Conservation (phyloP, 2,113 vertebrate genomes). For the Galemys pyrenaicus region DNA sequence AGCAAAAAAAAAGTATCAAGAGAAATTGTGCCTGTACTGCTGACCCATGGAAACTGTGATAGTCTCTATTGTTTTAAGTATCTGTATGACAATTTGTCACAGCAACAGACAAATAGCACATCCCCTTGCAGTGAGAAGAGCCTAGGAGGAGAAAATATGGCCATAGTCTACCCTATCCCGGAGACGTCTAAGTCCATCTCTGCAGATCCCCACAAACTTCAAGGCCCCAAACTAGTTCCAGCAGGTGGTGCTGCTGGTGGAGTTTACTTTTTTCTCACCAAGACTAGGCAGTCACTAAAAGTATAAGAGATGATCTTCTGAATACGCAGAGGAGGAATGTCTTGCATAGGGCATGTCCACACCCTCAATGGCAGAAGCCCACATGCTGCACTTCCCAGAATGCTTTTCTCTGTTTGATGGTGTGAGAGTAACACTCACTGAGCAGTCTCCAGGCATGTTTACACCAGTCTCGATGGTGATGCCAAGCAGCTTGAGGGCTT, state of each 20-base stretch:
- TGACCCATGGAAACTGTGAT: neutral
- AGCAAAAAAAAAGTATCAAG: neutral
- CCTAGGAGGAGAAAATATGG: neutral
- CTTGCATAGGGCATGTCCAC: neutral
- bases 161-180: neutral
- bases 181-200: neutral
- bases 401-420: neutral
- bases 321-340: neutral
- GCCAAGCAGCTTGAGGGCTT: no score
- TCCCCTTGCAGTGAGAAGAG: neutral
- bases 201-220: neutral
- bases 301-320: neutral
- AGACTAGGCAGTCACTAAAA: neutral
- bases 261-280: neutral
- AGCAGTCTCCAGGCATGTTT: neutral
- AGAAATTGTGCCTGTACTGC: neutral
- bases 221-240: neutral
- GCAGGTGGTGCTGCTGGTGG: neutral
- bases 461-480: neutral
- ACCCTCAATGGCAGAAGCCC: accelerated
- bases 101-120: neutral
- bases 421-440: neutral
- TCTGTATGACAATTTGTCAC: neutral
- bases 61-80: neutral
- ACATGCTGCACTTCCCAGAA: neutral